These are phyloP conservation scores for Ardeotis arabs DNA, from an alignment of 2,113 vertebrate species.

Conservation along the genomic window DNA sequence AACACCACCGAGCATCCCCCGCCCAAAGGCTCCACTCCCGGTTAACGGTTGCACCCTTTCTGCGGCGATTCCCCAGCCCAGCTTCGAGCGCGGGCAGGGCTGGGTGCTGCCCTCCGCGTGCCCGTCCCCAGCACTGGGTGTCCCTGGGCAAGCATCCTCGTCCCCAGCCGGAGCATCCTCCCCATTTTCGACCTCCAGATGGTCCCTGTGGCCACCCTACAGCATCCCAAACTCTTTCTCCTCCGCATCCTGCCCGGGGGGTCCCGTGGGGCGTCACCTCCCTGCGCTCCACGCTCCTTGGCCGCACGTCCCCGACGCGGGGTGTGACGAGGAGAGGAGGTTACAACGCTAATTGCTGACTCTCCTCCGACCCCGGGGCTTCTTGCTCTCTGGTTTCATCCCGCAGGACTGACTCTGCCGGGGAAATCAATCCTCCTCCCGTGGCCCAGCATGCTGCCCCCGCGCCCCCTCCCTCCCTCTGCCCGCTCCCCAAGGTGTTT, in stretches of 20 bases:
- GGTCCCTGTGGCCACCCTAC: background rate
- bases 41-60: background rate
- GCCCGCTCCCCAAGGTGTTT: background rate
- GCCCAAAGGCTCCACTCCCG: background rate
- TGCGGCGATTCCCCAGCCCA: background rate
- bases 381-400: conserved; percentile 15
- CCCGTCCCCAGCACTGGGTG: background rate
- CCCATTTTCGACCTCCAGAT: rapidly evolving
- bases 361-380: background rate
- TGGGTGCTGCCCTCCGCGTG: rapidly evolving
- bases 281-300: background rate
- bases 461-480: background rate
- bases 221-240: background rate
- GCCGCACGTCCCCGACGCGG: background rate
- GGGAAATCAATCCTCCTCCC: conserved; percentile 17
- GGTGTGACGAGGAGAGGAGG: background rate
- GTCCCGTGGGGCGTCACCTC: background rate
- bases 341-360: background rate
- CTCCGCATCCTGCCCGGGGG: background rate
- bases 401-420: background rate
- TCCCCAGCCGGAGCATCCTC: rapidly evolving
- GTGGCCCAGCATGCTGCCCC: background rate
- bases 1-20: rapidly evolving
- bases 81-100: background rate
- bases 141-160: rapidly evolving